Percentiles rank a stretch among this genome's conserved stretches.
Evolutionary conservation across 1,140 invertebrate species (phyloP).

Genomic region (Melitaea cinxia): DNA sequence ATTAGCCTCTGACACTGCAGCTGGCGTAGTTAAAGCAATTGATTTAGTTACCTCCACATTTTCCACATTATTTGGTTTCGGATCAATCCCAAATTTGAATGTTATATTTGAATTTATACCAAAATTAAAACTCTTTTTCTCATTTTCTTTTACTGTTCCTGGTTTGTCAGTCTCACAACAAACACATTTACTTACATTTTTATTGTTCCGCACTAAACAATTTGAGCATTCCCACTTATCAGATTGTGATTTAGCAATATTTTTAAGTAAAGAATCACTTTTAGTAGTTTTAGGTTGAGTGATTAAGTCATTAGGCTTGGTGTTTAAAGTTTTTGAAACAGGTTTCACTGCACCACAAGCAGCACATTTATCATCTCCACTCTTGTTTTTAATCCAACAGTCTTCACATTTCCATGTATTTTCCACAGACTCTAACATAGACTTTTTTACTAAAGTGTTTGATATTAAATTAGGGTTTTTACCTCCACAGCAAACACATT

Average conservation of each 20-base stretch:
- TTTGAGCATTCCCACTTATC: constrained; percentile 85
- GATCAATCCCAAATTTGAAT: constrained; percentile 80
- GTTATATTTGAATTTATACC: constrained; percentile 44
- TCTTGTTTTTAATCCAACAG: constrained; percentile 84
- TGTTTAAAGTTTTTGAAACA: constrained; percentile 42
- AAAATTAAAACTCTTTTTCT: constrained; percentile 57
- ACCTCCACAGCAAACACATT: constrained; percentile 85
- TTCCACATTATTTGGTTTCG: constrained; percentile 26
- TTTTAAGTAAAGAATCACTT: constrained; percentile 34
- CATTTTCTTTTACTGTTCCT: constrained; percentile 46
- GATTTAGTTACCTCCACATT: constrained; percentile 21
- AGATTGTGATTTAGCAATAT: constrained; percentile 65
- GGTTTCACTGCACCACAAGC: constrained; percentile 82
- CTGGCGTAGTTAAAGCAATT: constrained; percentile 33
- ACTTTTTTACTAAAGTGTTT: constrained; percentile 25
- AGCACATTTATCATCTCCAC: constrained; percentile 79
- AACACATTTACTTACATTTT: constrained; percentile 82
- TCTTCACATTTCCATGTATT: constrained; percentile 83
- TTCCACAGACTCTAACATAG: constrained; percentile 46
- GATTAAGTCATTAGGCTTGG: constrained; percentile 9
- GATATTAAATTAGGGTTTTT: constrained; percentile 31
- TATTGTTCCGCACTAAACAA: constrained; percentile 85
- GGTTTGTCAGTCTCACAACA: constrained; percentile 87
- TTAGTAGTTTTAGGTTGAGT: not conserved
- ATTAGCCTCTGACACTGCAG: constrained; percentile 55